phyloP scores from a whole-genome alignment of 2,888 invertebrate species.

The Celastrina argiolus region DNA sequence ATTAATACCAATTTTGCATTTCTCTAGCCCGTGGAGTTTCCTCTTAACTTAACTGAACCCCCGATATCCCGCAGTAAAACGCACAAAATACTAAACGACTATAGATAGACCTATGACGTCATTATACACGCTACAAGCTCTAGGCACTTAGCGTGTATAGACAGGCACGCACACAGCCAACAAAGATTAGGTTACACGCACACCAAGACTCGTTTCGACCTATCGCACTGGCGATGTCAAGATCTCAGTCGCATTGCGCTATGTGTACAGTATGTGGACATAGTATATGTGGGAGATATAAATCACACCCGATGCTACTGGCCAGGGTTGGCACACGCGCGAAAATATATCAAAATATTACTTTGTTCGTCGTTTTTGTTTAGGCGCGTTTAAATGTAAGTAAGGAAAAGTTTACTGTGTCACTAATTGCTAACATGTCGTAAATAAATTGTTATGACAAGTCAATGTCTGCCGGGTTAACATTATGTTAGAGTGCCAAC shows the following conservation, averaged over 20 bases:
- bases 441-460: too few relatives aligned
- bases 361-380: not conserved
- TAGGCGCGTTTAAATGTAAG: too few relatives aligned
- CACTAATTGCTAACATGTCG: too few relatives aligned
- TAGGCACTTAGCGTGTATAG: not conserved
- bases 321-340: not conserved
- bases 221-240: conserved; percentile 33
- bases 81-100: not conserved
- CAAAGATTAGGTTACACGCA: conserved; percentile 30
- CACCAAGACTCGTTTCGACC: conserved; percentile 30
- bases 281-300: not conserved
- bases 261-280: not conserved
- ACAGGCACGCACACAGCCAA: conserved; percentile 25
- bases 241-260: conserved; percentile 34
- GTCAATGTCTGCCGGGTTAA: too few relatives aligned
- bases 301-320: not conserved
- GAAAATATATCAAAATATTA: not conserved
- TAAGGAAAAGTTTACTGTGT: too few relatives aligned
- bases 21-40: too few relatives aligned
- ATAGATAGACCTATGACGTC: too few relatives aligned
- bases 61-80: not conserved
- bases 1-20: too few relatives aligned
- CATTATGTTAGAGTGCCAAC: too few relatives aligned
- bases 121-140: too few relatives aligned
- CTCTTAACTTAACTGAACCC: too few relatives aligned